Evolutionary conservation across 2,797 vertebrate species (phyloP).

Genomic region (Cryptoprocta ferox): DNA sequence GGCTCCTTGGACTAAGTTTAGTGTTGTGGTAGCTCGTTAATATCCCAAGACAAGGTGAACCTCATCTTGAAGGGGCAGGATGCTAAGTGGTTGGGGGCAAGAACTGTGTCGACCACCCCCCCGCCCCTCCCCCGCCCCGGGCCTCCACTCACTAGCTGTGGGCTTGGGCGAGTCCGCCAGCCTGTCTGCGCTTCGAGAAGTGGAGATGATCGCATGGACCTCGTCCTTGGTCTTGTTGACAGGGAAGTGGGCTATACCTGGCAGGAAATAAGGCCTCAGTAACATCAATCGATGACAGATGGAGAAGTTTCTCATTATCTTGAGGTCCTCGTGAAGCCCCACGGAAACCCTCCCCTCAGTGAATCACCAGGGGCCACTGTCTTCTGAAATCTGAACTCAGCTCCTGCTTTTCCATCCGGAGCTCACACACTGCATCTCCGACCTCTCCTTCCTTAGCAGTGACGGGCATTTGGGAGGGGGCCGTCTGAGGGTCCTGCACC

Average conservation of each 20-base stretch:
- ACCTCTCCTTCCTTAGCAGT: neutral
- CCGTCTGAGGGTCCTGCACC: fast-evolving
- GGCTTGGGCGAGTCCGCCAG: neutral
- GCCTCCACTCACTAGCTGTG: fast-evolving
- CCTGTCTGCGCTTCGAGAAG: neutral
- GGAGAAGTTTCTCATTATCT: neutral
- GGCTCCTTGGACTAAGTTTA: neutral
- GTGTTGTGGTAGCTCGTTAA: neutral
- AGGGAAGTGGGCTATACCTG: neutral
- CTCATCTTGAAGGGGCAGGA: neutral
- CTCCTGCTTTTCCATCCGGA: neutral
- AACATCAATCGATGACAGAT: fast-evolving
- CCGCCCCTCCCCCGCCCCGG: fast-evolving
- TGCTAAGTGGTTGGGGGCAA: neutral
- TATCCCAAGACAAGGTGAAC: neutral
- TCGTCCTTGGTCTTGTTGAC: neutral
- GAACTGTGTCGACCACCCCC: too few relatives aligned
- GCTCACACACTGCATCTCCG: neutral
- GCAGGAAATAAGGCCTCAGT: neutral
- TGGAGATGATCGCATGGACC: neutral
- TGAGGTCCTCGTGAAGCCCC: neutral
- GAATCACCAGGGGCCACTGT: neutral
- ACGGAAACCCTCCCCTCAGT: neutral
- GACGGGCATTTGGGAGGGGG: neutral
- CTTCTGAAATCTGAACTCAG: neutral